A percentile compares a stretch with the other conserved stretches of the same genome.
Evolutionary conservation across 2,113 vertebrate species (phyloP).

Genomic region (Sinocyclocheilus anophthalmus): DNA sequence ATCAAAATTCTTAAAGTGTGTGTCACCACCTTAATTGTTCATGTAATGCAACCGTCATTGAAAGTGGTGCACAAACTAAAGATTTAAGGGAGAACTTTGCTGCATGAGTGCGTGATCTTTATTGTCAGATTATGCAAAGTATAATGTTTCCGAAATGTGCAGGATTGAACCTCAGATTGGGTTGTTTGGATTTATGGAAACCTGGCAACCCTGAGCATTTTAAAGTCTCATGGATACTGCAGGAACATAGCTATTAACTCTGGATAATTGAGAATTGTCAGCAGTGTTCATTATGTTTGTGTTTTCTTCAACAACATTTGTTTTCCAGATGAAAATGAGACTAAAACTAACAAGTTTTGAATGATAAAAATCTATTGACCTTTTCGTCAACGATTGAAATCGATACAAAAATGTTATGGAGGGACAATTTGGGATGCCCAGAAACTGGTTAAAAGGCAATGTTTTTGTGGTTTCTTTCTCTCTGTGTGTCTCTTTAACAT

Average conservation of each 20-base stretch:
- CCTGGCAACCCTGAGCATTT: too few relatives aligned
- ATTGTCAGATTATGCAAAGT: background rate
- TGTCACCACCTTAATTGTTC: background rate
- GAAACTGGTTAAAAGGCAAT: too few relatives aligned
- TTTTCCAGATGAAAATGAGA: too few relatives aligned
- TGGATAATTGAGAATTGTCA: too few relatives aligned
- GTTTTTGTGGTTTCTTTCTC: background rate
- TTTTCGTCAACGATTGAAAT: background rate
- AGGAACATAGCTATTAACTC: too few relatives aligned
- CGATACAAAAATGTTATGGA: background rate
- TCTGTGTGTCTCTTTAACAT: slow-evolving; percentile 76
- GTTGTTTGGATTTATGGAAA: background rate
- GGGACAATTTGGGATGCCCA: too few relatives aligned
- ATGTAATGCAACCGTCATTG: background rate
- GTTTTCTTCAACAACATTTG: too few relatives aligned
- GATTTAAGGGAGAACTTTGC: background rate
- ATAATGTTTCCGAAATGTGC: background rate
- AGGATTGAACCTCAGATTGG: too few relatives aligned
- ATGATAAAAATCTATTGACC: background rate
- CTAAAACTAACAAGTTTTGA: background rate
- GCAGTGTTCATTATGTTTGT: too few relatives aligned
- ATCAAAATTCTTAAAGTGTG: background rate
- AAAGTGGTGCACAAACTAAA: background rate
- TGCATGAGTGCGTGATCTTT: background rate
- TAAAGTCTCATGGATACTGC: too few relatives aligned